Conservation (phyloP, 2,113 vertebrate genomes). For the Clupea harengus region DNA sequence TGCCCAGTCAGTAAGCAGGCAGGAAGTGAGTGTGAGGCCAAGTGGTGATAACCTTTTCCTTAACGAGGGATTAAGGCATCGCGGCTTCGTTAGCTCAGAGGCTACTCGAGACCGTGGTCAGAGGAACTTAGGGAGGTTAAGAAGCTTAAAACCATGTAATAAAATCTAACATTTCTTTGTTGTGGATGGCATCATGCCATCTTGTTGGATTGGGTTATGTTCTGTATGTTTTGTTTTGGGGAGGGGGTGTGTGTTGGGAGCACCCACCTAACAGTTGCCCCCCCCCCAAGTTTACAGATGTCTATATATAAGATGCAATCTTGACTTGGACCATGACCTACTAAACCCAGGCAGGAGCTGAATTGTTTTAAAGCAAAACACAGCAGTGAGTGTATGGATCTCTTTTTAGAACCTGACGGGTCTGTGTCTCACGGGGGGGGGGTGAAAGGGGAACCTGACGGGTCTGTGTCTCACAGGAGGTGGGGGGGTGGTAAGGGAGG, state of each 20-base stretch:
- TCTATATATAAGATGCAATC: not conserved
- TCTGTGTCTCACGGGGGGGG: too few relatives aligned
- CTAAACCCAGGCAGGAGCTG: too few relatives aligned
- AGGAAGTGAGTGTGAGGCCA: conserved; percentile 23
- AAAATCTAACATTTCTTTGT: conserved; percentile 53
- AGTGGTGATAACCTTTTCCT: conserved; percentile 41
- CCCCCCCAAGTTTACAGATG: not conserved
- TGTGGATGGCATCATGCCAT: conserved; percentile 40
- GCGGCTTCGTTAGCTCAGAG: conserved; percentile 26
- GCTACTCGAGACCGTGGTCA: conserved; percentile 28
- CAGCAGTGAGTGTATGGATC: too few relatives aligned
- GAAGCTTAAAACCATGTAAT: conserved; percentile 60
- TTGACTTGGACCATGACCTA: not conserved
- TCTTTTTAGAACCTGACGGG: too few relatives aligned
- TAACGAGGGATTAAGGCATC: conserved; percentile 60
- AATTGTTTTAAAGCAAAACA: too few relatives aligned
- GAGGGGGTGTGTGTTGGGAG: not conserved
- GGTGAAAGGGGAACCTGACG: too few relatives aligned
- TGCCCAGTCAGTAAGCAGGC: conserved; percentile 47
- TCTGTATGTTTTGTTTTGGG: not conserved
- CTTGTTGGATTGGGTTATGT: not conserved
- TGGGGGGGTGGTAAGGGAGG: too few relatives aligned
- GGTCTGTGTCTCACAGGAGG: too few relatives aligned
- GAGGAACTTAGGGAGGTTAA: conserved; percentile 55
- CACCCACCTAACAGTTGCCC: not conserved